Base-by-base conservation (phyloP, 2,113 vertebrate genomes). In the crab-eating macaque (Macaca fascicularis) region DNA sequence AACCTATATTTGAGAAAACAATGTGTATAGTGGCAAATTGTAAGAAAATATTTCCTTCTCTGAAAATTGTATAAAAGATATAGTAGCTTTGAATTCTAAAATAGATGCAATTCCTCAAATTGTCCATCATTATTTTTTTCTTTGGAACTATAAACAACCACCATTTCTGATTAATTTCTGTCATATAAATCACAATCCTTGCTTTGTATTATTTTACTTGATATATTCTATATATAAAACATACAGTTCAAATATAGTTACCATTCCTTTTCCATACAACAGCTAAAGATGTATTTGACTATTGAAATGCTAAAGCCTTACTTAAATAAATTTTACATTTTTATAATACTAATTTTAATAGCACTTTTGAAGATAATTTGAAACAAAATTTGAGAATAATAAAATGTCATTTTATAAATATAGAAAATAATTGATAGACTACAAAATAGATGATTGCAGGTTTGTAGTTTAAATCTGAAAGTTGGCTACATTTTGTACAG, bases 391-490 rank as follows among this genome's bases (percentile, higher is more conserved):
- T 57, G 8, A 50, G 19, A 52, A 93, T 61, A 84, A 69, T 86
- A 38, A 94, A 76, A 61, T 93, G 1, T 17, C 19, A 45, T 61
- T 69, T 74, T 80, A 1, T 70, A 35, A 94, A 82, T 40, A 30
- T 70, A 69, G 40, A 93, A 81, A 23, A 55, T 48, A 84, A 93
- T 25, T 76, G 30, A 16, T 81, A 38, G 61, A 70, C 16, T 61
- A 25, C 35, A 69, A 75, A 52, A 32, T 80, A 82, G 59, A 48
- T 82, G n/a, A 74, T 55, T 85, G 5, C 13, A 52, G n/a, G 9
- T 72, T 69, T 78, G 10, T 83, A 87, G 9, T 79, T 97, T 92
- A 89, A 52, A 74, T 72, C 91, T 82, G 20, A 93, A 89, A 48
- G 19, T 55, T n/a, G 55, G n/a, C 17, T 69, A 10, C 48, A 82